These are phyloP conservation scores for Thinocorus orbignyianus DNA, from an alignment of 2,113 vertebrate genomes.

Conservation along the genomic window DNA sequence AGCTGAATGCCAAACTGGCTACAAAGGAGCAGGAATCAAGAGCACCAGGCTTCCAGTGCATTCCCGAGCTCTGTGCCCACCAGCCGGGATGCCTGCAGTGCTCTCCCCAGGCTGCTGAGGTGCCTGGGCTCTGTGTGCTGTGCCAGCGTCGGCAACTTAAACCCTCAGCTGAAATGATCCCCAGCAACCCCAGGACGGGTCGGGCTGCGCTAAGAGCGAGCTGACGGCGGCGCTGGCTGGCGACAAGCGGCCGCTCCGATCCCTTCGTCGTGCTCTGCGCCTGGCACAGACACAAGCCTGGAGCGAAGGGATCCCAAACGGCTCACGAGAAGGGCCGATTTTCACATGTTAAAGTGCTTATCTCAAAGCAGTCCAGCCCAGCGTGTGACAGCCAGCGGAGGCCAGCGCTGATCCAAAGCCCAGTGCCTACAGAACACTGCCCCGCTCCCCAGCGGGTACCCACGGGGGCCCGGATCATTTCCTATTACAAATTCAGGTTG, in stretches of 20 bases:
- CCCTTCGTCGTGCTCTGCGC: not conserved
- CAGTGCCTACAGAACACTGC: fast-evolving
- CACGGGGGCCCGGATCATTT: not conserved
- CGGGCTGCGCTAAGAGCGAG: not conserved
- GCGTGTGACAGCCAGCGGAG: not conserved
- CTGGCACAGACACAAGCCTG: not conserved
- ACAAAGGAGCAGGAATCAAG: not conserved
- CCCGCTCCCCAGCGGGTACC: not conserved
- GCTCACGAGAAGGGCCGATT: not conserved
- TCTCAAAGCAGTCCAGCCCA: not conserved
- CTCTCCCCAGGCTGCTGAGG: fast-evolving
- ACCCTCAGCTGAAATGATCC: not conserved
- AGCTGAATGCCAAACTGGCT: not conserved
- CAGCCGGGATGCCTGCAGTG: fast-evolving
- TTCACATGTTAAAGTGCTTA: not conserved
- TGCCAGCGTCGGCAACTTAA: not conserved
- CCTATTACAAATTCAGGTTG: constrained; percentile 12
- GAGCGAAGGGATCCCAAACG: not conserved
- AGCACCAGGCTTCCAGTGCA: not conserved
- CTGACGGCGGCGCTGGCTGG: fast-evolving
- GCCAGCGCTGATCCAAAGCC: not conserved
- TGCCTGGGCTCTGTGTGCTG: not conserved
- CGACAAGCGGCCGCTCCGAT: not conserved
- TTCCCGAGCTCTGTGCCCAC: not conserved
- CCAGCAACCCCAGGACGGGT: not conserved